phyloP scores from a whole-genome alignment of 92 coral and sea anemone species.

The Parazoanthus darwini region DNA sequence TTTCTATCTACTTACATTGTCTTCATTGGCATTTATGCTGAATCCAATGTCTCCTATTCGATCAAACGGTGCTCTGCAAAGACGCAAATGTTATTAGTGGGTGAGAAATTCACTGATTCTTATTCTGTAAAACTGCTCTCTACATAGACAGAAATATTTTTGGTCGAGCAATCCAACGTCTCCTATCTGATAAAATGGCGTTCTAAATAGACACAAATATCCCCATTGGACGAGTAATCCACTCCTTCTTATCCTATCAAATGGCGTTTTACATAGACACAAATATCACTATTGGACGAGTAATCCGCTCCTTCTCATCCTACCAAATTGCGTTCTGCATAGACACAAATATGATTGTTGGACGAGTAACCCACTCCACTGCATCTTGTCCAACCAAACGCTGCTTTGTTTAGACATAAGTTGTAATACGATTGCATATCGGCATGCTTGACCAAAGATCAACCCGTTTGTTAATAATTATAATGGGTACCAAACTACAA shows the following conservation, averaged over 20 bases:
- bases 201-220: conserved; percentile 47
- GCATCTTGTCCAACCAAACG: no score
- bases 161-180: conserved; percentile 61
- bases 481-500: no score
- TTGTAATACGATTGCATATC: no score
- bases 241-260: conserved; percentile 57
- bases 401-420: no score
- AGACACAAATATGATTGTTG: neutral
- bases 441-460: no score
- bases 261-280: conserved; percentile 51
- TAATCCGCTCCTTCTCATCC: conserved; percentile 84
- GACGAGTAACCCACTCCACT: no score
- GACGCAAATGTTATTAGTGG: neutral
- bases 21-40: conserved; percentile 81
- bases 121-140: conserved; percentile 87
- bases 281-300: neutral
- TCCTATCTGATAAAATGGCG: conserved; percentile 90
- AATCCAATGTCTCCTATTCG: conserved; percentile 91
- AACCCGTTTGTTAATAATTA: no score
- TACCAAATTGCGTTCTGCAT: conserved; percentile 88
- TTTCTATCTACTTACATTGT: conserved; percentile 73
- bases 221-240: no score
- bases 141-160: conserved; percentile 25
- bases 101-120: conserved; percentile 66
- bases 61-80: conserved; percentile 88